These are phyloP conservation scores for Alentia gelatinosa DNA, from an alignment of 2,888 invertebrate genomes.

Conservation along the genomic window DNA sequence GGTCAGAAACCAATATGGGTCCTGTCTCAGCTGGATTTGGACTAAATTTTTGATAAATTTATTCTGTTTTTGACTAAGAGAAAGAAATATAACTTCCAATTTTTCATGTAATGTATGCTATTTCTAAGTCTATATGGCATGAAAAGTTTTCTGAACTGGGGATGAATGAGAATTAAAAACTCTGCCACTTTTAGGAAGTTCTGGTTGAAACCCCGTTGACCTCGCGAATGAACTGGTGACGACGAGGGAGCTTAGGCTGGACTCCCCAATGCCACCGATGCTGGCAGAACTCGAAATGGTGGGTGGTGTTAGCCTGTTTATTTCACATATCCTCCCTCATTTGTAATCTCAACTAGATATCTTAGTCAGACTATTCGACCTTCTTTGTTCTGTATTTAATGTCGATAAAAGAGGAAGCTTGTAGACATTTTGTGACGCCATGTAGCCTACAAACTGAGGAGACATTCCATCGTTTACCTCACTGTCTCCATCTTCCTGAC, in stretches of 20 bases:
- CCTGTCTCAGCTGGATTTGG: constrained; percentile 51
- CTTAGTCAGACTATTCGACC: too few relatives aligned
- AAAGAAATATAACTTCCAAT: not conserved
- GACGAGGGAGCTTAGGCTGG: not conserved
- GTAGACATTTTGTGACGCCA: too few relatives aligned
- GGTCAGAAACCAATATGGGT: constrained; percentile 57
- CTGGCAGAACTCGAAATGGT: not conserved
- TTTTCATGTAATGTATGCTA: not conserved
- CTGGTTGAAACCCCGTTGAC: constrained; percentile 14
- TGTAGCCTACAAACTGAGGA: too few relatives aligned
- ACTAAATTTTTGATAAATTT: constrained; percentile 34
- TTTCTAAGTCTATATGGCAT: not conserved
- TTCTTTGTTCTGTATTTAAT: too few relatives aligned
- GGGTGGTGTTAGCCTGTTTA: not conserved
- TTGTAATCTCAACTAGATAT: too few relatives aligned
- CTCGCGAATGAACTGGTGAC: constrained; percentile 20
- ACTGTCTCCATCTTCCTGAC: too few relatives aligned
- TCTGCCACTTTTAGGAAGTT: not conserved
- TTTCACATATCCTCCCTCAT: too few relatives aligned
- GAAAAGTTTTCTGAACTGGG: not conserved
- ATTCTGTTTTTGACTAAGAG: not conserved
- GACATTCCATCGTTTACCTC: too few relatives aligned
- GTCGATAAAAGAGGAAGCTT: too few relatives aligned
- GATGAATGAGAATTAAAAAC: not conserved
- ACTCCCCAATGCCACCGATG: not conserved